These are phyloP conservation scores for Zosterops borbonicus DNA, from an alignment of 2,113 vertebrate genomes.

Conservation along the genomic window DNA sequence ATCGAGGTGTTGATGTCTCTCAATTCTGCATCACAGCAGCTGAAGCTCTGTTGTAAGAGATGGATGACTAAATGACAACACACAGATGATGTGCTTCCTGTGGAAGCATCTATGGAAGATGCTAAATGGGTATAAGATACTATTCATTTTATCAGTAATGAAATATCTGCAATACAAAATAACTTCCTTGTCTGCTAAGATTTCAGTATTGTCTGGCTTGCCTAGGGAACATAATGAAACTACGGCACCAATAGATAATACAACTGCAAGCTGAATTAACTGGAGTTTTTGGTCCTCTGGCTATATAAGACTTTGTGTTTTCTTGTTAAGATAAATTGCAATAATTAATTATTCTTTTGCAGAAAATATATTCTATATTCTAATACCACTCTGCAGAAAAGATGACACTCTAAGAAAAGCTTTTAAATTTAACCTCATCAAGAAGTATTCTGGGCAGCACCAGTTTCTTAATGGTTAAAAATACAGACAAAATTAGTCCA, in stretches of 20 bases:
- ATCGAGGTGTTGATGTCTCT: not conserved
- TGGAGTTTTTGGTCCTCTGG: not conserved
- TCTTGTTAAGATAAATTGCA: not conserved
- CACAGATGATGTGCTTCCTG: not conserved
- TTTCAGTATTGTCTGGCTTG: not conserved
- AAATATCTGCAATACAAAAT: not conserved
- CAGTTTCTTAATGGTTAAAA: not conserved
- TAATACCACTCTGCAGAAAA: not conserved
- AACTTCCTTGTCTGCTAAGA: not conserved
- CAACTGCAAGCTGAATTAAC: not conserved
- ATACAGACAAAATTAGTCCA: not conserved
- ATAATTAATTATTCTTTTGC: not conserved
- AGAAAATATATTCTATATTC: not conserved
- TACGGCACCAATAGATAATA: not conserved
- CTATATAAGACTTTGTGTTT: not conserved
- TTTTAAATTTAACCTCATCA: not conserved
- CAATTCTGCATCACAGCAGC: not conserved
- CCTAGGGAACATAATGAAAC: not conserved
- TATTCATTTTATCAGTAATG: not conserved
- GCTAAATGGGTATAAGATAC: not conserved
- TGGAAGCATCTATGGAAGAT: not conserved
- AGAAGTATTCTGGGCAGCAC: not conserved
- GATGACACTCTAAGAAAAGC: not conserved
- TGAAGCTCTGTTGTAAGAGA: not conserved
- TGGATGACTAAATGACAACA: not conserved